Evolutionary conservation across 2,113 vertebrate species (phyloP).

Genomic region (rabbit (Oryctolagus cuniculus)): mOryCun1.1 NC_091435.1:51413501-51414000

Average conservation of each 20-base stretch:
- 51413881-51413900: not conserved
- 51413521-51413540: not conserved
- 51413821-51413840: not conserved
- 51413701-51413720: not conserved
- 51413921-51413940: not conserved
- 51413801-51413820: not conserved
- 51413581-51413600: no score
- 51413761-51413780: conserved; percentile 27
- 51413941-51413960: not conserved
- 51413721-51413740: not conserved
- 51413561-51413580: not conserved
- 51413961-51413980: not conserved
- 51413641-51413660: not conserved
- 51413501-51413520: not conserved
- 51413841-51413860: not conserved
- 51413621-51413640: not conserved
- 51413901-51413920: not conserved
- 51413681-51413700: not conserved
- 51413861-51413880: not conserved
- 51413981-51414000: not conserved
- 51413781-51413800: not conserved
- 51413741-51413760: not conserved
- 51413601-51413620: conserved; percentile 27
- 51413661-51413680: not conserved
- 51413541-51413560: not conserved